Conservation (phyloP, 2,797 vertebrate species). For the Otus scops region DNA sequence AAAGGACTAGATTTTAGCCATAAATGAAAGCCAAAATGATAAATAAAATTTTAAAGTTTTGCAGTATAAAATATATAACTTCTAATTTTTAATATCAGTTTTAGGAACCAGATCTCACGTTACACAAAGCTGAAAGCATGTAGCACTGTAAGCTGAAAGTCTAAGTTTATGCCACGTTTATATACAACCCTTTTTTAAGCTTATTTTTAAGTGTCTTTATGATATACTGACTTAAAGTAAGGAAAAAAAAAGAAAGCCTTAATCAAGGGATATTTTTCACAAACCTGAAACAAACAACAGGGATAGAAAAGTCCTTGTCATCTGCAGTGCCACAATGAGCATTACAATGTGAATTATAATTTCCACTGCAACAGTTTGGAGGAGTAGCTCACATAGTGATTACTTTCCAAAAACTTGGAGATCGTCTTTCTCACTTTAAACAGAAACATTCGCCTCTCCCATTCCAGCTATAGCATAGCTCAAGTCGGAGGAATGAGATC, state of each 20-base stretch:
- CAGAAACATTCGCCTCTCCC: background rate
- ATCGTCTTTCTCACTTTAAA: background rate
- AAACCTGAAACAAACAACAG: background rate
- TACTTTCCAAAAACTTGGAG: background rate
- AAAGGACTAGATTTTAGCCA: background rate
- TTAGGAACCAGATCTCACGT: background rate
- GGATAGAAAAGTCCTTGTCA: background rate
- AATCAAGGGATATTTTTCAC: background rate
- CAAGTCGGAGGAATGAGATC: conserved; percentile 3
- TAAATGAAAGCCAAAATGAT: background rate
- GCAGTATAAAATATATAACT: background rate
- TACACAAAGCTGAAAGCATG: background rate
- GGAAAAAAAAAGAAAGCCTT: background rate
- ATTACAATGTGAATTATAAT: background rate
- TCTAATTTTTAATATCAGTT: background rate
- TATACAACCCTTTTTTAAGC: background rate
- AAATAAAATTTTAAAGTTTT: background rate
- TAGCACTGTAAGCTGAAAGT: background rate
- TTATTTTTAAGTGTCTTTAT: background rate
- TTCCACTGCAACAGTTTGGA: background rate
- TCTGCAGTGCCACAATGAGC: background rate
- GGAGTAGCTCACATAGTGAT: background rate
- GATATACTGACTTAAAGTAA: background rate
- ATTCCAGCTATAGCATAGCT: background rate
- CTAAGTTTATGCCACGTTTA: background rate